Percentiles rank a stretch among this genome's conserved stretches.
phyloP scores from a whole-genome alignment of 1,140 invertebrate species.

The Trichomalopsis sarcophagae region DNA sequence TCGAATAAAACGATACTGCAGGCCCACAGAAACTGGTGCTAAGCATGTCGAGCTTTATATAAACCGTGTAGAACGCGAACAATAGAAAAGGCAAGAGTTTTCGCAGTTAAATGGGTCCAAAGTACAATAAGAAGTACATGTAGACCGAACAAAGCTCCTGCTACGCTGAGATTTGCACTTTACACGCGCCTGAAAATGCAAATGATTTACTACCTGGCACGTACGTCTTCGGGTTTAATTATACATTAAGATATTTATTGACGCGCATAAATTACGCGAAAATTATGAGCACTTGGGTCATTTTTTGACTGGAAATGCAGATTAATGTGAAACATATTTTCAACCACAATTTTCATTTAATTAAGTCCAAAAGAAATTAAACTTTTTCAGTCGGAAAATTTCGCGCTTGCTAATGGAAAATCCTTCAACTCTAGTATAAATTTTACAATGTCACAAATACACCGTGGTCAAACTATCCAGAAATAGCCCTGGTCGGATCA shows the following conservation, averaged over 20 bases:
- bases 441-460: background rate
- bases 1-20: background rate
- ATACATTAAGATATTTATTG: too few relatives aligned
- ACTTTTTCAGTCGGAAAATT: background rate
- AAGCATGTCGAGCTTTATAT: slow-evolving; percentile 23
- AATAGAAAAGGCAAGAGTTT: background rate
- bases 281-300: too few relatives aligned
- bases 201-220: too few relatives aligned
- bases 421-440: background rate
- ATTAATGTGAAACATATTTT: too few relatives aligned
- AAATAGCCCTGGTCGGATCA: background rate
- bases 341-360: too few relatives aligned
- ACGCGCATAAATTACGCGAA: too few relatives aligned
- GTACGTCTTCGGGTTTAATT: too few relatives aligned
- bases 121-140: background rate
- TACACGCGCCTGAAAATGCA: too few relatives aligned
- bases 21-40: slow-evolving; percentile 4
- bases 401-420: background rate
- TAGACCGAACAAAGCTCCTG: background rate
- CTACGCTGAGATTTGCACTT: too few relatives aligned
- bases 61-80: background rate
- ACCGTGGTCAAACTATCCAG: background rate
- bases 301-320: too few relatives aligned
- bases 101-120: background rate
- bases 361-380: too few relatives aligned